Conservation (phyloP, 2,888 invertebrate species). For the Ormyrus thymus region DNA sequence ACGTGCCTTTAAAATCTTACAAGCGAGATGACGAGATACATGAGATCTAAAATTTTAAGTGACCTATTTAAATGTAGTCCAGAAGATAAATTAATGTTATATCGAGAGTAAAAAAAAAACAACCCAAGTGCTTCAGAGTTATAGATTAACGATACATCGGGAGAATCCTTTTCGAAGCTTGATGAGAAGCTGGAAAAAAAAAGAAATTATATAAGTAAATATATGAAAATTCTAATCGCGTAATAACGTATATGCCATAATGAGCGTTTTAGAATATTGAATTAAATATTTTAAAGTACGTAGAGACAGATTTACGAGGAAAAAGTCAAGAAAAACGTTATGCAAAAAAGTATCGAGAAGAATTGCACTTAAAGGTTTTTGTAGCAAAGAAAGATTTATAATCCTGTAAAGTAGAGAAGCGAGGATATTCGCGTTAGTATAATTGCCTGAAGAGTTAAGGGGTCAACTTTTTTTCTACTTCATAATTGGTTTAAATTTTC, state of each 20-base stretch:
- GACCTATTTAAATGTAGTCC: constrained; percentile 42
- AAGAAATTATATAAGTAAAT: constrained; percentile 1
- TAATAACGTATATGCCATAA: constrained; percentile 33
- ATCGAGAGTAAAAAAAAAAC: constrained; percentile 10
- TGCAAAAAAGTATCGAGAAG: constrained; percentile 1
- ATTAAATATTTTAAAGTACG: constrained; percentile 29
- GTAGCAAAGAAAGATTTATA: constrained; percentile 18
- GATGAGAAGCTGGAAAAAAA: background rate
- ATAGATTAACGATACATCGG: constrained; percentile 25
- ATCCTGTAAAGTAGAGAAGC: constrained; percentile 31
- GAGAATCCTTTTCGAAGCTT: constrained; percentile 4
- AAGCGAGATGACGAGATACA: constrained; percentile 32
- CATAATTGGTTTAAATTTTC: constrained; percentile 16
- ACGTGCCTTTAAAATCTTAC: constrained; percentile 49
- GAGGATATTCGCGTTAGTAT: constrained; percentile 22
- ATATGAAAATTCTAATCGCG: constrained; percentile 18
- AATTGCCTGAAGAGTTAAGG: constrained; percentile 27
- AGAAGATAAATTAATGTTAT: constrained; percentile 29
- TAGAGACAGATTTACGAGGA: constrained; percentile 1
- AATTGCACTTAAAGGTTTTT: constrained; percentile 28
- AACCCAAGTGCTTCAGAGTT: constrained; percentile 43
- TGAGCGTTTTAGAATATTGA: constrained; percentile 31
- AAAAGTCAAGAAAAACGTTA: constrained; percentile 7
- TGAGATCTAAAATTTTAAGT: constrained; percentile 41
- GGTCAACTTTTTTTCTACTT: constrained; percentile 22